phyloP scores from a whole-genome alignment of 2,113 vertebrate species.

The Callopanchax toddi region DNA sequence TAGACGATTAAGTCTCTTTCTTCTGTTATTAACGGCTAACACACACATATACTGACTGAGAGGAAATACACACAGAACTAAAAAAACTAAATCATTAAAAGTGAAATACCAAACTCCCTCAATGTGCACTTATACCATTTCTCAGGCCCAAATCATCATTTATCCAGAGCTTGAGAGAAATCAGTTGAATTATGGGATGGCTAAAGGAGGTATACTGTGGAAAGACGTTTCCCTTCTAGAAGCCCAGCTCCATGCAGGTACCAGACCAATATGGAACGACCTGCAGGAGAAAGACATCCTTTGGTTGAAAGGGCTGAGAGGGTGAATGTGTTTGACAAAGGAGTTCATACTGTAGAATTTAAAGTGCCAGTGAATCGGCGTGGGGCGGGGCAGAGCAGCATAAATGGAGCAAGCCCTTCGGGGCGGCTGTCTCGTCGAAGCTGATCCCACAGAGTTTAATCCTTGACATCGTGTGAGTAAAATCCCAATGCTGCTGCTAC shows the following conservation, averaged over 20 bases:
- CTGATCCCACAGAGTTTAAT: constrained; percentile 74
- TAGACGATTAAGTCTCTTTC: constrained; percentile 54
- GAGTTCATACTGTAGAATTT: constrained; percentile 54
- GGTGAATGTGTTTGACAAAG: constrained; percentile 64
- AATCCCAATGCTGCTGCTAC: constrained; percentile 59
- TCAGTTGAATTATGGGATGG: constrained; percentile 33
- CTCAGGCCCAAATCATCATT: constrained; percentile 22
- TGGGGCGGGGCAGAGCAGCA: constrained; percentile 44
- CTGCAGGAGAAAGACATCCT: constrained; percentile 43
- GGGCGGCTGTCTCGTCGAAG: constrained; percentile 58
- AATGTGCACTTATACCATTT: constrained; percentile 11
- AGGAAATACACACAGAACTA: constrained; percentile 15
- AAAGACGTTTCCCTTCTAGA: constrained; percentile 13
- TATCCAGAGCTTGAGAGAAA: constrained; percentile 51
- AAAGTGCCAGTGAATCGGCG: constrained; percentile 50
- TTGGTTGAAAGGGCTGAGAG: constrained; percentile 44
- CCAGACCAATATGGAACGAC: constrained; percentile 8
- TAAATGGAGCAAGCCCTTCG: constrained; percentile 63
- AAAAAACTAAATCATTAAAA: constrained; percentile 35
- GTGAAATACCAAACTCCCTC: constrained; percentile 12
- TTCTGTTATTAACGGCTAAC: constrained; percentile 31
- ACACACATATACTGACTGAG: constrained; percentile 18
- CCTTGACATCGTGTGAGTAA: constrained; percentile 70
- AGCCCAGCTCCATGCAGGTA: constrained; percentile 49
- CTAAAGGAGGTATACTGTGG: constrained; percentile 23